Percentiles rank a stretch among this genome's conserved stretches.
Evolutionary conservation across 2,113 vertebrate species (phyloP).

Genomic region (Eulacestoma nigropectus): DNA sequence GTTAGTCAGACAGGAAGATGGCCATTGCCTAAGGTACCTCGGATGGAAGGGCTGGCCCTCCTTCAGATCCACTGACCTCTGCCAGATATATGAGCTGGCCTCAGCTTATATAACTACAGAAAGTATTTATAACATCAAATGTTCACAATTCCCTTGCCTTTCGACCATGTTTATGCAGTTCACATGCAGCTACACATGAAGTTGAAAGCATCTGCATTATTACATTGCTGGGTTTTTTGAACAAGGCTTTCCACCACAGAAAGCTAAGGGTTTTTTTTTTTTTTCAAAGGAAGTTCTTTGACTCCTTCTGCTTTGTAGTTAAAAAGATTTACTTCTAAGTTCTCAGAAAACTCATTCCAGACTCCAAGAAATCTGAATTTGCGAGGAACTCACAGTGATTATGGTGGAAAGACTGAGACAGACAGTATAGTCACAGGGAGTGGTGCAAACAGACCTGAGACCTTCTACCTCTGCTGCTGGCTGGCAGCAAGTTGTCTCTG

Average conservation of each 20-base stretch:
- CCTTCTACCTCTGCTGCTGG: neutral
- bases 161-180: neutral
- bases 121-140: constrained; percentile 53
- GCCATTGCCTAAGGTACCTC: constrained; percentile 40
- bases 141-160: neutral
- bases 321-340: constrained; percentile 20
- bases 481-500: neutral
- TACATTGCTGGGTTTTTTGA: neutral
- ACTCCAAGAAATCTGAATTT: neutral
- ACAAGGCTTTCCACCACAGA: neutral
- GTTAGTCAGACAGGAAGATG: constrained; percentile 63
- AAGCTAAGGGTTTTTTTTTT: neutral
- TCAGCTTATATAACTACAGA: constrained; percentile 51
- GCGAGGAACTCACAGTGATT: neutral
- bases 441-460: neutral
- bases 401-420: constrained; percentile 10
- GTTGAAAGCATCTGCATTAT: neutral
- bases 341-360: constrained; percentile 20
- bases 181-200: constrained; percentile 8
- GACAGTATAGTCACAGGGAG: neutral
- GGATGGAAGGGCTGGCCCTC: constrained; percentile 42
- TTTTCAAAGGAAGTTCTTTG: neutral
- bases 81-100: constrained; percentile 62
- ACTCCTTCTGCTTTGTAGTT: neutral
- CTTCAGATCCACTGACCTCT: constrained; percentile 44